Base-by-base conservation (phyloP, 2,797 vertebrate species). In the Sebastiscus tertius region DNA sequence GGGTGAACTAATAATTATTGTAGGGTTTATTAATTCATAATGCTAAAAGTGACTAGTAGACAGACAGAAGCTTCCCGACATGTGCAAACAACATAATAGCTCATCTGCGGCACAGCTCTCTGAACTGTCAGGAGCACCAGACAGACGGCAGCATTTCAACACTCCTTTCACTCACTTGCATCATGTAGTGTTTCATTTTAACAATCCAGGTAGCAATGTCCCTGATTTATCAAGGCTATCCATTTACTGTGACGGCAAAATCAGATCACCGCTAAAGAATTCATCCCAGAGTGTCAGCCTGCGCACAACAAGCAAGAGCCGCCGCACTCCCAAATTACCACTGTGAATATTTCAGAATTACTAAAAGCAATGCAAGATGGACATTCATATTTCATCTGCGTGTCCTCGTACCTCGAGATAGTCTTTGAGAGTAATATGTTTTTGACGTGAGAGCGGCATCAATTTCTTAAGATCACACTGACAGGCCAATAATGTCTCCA, bases 271-370 rank as follows among this genome's bases (percentile, higher is more conserved):
- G 29, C 61, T 92, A 46, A 93, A 93, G 93, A 88, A 90, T 83
- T 79, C 65, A 91, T 89, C 80, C 77, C 63, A 13, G 5, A 76
- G 80, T 88, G 92, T 91, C 88, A 90, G 78, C 65, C 80, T 33
- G 81, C 8, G 5, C 60, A 70, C 83, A 82, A 82, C 78, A 72
- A 83, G 74, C 74, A 76, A 64, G 83, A 86, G 75, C 74, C 74
- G 52, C 8, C 2, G 68, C 33, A 61, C 22, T 75, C 79, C 73
- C 81, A 87, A 89, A 89, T 91, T 83, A 90, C 85, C 80, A 82
- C 79, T 81, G 88, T 96, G 84, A 95, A 96, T 96, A 95, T 95
- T 96, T 96, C 72, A 96, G 71, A 93, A 82, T 93, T 90, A 93
- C 93, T 95, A 94, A 96, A 94, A 95, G 93, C 91, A 95, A 95